Evolutionary conservation across 2,797 vertebrate species (phyloP).

Genomic region (Periparus ater): DNA sequence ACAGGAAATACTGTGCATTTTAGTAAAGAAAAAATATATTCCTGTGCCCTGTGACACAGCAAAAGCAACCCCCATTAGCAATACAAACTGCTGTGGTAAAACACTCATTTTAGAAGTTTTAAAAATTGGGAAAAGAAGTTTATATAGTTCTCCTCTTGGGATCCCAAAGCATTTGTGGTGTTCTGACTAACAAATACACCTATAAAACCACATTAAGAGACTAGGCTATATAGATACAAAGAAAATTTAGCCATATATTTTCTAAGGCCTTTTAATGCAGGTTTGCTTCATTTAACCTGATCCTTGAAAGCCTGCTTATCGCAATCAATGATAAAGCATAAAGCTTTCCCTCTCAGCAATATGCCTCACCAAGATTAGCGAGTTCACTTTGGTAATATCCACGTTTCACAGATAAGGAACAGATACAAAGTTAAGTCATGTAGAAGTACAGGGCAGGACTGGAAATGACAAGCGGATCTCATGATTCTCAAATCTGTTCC

Average conservation of each 20-base stretch:
- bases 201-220: background rate
- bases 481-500: background rate
- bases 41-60: background rate
- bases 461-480: background rate
- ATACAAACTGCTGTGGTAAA: background rate
- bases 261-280: background rate
- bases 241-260: background rate
- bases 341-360: constrained; percentile 36
- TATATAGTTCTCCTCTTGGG: background rate
- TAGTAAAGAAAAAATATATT: background rate
- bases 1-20: background rate
- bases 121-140: background rate
- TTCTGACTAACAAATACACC: background rate
- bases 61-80: background rate
- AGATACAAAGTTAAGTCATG: constrained; percentile 12
- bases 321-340: background rate
- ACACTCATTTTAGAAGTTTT: background rate
- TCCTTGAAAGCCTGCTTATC: constrained; percentile 25
- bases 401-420: background rate
- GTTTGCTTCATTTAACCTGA: constrained; percentile 18
- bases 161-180: background rate
- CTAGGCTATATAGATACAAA: background rate
- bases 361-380: background rate
- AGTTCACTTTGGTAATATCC: constrained; percentile 10
- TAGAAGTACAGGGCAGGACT: background rate